Percentiles rank a stretch among this genome's conserved stretches.
Evolutionary conservation across 2,113 vertebrate species (phyloP).

Genomic region (Proteles cristata): DNA sequence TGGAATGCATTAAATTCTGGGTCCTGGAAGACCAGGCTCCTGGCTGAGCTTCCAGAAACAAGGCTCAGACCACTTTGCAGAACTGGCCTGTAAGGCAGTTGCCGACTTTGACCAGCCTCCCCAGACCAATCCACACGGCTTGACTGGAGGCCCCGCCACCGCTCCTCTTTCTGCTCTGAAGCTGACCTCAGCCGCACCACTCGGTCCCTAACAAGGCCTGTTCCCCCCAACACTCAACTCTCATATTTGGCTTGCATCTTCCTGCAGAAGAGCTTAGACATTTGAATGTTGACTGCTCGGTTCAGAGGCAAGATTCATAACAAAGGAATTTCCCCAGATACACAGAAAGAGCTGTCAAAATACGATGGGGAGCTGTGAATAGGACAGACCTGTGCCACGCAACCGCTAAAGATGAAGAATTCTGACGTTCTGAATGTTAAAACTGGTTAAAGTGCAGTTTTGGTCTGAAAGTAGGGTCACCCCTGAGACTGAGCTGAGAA

Average conservation of each 20-base stretch:
- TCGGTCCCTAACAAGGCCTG: neutral
- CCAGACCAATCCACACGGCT: neutral
- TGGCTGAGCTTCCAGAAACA: neutral
- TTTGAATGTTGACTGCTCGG: neutral
- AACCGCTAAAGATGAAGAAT: constrained; percentile 13
- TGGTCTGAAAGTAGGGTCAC: neutral
- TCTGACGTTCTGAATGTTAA: neutral
- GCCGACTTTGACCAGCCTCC: neutral
- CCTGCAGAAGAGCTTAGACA: neutral
- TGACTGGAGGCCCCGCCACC: neutral
- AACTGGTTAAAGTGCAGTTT: neutral
- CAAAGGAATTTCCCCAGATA: constrained; percentile 11
- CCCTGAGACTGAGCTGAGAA: neutral
- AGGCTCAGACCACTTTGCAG: neutral
- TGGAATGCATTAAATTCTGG: neutral
- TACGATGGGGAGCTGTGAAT: neutral
- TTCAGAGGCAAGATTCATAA: neutral
- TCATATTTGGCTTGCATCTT: neutral
- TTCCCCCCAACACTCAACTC: neutral
- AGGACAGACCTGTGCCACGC: neutral
- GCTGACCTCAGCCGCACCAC: neutral
- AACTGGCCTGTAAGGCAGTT: neutral
- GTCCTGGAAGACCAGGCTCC: neutral
- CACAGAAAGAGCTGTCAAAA: neutral
- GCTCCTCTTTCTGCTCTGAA: neutral